Evolutionary conservation across 2,797 vertebrate species (phyloP), one percentile per base, ranked within the genome.

Genomic region (Sparidentex hasta): DNA sequence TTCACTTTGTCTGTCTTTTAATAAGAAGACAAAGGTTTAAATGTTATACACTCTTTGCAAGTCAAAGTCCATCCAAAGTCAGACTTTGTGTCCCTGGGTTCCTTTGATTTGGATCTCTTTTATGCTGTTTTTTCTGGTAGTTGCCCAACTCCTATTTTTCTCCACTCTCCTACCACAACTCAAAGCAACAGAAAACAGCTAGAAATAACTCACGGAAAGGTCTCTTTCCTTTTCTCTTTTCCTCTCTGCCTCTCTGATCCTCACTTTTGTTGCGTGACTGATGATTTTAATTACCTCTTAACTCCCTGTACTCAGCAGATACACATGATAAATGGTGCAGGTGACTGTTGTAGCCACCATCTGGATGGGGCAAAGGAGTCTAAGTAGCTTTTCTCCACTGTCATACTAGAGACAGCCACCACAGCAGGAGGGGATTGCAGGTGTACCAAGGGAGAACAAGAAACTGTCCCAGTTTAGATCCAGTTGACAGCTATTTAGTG

Each of bases 231-330:
- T 72, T 63, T 17, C 23, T 73, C 62, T 73, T 76, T 63, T 59
- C 59, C 44, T 62, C 71, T 23, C 74, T 48, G 18, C 73, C 68
- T 69, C 75, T n/a, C 73, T n/a, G 27, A 71, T 78, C 69, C 61
- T 29, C 83, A 70, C 90, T 90, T 91, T 92, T 93, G 85, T 92
- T 90, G 88, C 58, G 67, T 94, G 93, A 95, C 92, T 92, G 93
- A 94, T 94, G 89, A 91, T 93, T 94, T 94, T 94, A 95, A 95
- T 95, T 94, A 94, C 91, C 90, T 90, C 89, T 93, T 93, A 94
- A 93, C 90, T 91, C 84, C 87, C 91, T 84, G 88, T 86, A 85
- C 90, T 92, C 93, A 88, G 94, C 91, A 93, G 91, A 93, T 88
- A 90, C 92, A 92, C 86, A 86, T 94, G 92, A 95, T 94, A 93